Conservation (phyloP, 92 coral and sea anemone genomes). For the Virgularia gustaviana region DNA sequence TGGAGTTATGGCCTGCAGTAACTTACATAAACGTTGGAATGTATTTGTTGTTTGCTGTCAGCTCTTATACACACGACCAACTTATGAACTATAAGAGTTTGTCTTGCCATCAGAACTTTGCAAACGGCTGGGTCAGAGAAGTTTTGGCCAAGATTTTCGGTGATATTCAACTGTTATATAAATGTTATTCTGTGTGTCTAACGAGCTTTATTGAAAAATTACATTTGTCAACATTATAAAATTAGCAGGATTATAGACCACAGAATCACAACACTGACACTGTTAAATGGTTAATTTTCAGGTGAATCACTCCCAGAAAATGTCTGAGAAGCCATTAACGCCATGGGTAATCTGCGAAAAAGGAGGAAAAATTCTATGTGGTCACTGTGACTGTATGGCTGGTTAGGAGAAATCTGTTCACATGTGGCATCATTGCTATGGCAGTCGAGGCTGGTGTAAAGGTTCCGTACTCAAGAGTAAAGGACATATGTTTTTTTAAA, state of each 20-base stretch:
- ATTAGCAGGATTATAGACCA: no score
- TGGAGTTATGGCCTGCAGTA: conserved; percentile 43
- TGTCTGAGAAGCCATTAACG: conserved; percentile 44
- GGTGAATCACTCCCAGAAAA: conserved; percentile 42
- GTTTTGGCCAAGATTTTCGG: conserved; percentile 46
- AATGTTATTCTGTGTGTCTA: conserved; percentile 47
- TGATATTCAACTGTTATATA: conserved; percentile 45
- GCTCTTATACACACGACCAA: conserved; percentile 43
- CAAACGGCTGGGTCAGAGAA: conserved; percentile 55
- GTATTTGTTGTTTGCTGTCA: conserved; percentile 39
- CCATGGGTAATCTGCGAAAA: no score
- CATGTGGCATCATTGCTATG: neutral
- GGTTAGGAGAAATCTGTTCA: conserved; percentile 16
- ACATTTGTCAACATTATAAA: no score
- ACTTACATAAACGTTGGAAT: conserved; percentile 43
- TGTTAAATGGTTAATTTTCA: neutral
- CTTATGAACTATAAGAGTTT: conserved; percentile 46
- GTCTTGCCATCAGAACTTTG: conserved; percentile 26
- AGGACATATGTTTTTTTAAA: conserved; percentile 44
- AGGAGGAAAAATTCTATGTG: conserved; percentile 26
- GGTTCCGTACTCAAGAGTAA: conserved; percentile 49
- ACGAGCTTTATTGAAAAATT: no score
- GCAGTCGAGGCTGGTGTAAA: neutral
- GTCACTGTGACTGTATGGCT: conserved; percentile 37
- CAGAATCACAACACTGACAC: no score